Evolutionary conservation across 2,113 vertebrate species (phyloP).

Genomic region (Garra rufa): DNA sequence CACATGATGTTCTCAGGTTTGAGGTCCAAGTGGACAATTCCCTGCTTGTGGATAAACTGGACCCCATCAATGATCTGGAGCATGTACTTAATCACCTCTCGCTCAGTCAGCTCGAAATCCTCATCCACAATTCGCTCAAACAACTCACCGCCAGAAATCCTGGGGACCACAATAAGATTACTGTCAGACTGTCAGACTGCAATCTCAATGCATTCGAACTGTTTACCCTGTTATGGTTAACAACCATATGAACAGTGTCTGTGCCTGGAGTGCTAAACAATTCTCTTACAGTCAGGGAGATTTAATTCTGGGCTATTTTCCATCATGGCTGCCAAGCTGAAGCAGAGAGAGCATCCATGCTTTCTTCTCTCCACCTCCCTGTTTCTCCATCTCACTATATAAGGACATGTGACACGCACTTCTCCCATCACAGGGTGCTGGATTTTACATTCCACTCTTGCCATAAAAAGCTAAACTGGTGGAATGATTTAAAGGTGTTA

Average conservation of each 20-base stretch:
- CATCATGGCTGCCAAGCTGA: conserved; percentile 60
- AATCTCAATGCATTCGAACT: conserved; percentile 6
- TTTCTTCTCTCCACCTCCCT: conserved; percentile 38
- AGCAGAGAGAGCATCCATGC: conserved; percentile 26
- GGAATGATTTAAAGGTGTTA: conserved; percentile 51
- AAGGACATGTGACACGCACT: conserved; percentile 57
- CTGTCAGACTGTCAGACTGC: neutral
- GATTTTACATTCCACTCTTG: conserved; percentile 37
- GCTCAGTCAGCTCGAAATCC: conserved; percentile 96
- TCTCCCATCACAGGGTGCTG: conserved; percentile 45
- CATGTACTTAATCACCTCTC: conserved; percentile 98
- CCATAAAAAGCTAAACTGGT: conserved; percentile 57
- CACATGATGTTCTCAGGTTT: conserved; percentile 99
- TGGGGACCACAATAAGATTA: conserved; percentile 55
- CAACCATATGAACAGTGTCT: conserved; percentile 45
- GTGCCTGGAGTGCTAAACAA: conserved; percentile 49
- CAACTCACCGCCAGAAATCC: conserved; percentile 95
- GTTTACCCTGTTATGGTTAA: conserved; percentile 36
- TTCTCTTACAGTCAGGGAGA: conserved; percentile 43
- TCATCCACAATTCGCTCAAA: conserved; percentile 98
- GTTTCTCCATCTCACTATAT: conserved; percentile 54
- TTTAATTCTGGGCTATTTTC: conserved; percentile 58
- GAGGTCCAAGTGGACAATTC: conserved; percentile 97
- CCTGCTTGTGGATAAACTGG: conserved; percentile 94
- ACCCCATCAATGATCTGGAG: conserved; percentile 96